Base-by-base conservation (phyloP, 1,140 invertebrate genomes). In the Polypedilum vanderplanki region DNA sequence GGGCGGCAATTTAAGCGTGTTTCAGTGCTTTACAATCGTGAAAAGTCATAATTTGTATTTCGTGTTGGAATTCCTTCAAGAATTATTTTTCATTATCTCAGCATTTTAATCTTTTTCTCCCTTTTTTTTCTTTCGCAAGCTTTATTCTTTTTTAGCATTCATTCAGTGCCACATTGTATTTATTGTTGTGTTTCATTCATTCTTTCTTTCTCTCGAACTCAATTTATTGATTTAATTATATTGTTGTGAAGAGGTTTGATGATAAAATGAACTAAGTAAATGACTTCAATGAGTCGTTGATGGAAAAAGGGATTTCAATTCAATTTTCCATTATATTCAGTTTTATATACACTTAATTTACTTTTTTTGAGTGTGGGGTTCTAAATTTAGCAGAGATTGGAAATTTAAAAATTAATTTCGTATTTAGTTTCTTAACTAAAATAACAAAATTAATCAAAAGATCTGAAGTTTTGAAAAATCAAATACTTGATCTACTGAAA, bases 191-290 rank as follows among this genome's bases (percentile, higher is more conserved):
- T 57, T 57, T 15, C 12, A n/a, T 57, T 57, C 8, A 15, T 46
- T 57, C 46, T n/a, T 15, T 57, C 12, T 57, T 15, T 1, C 9
- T 4, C n/a, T 57, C 46, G n/a, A 57, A 15, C 46, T 57, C 46
- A 57, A 57, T 57, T 57, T 57, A 57, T 57, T 57, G 46, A 57
- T 57, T 57, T 57, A 57, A 57, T 57, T 57, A 57, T 57, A 57
- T 57, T 57, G 12, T 57, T n/a, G 46, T n/a, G 46, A n/a, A n/a
- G 46, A 57, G 10, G n/a, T 15, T n/a, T n/a, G n/a, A 15, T n/a
- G n/a, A 57, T n/a, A 57, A 57, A 57, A 12, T 57, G 46, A 57
- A 57, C 24, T 57, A 57, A 57, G 46, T 57, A 15, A 57, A 57
- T 57, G 24, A 33, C 24, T 33, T 5, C 24, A 33, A 33, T 33